Base-by-base conservation (phyloP, 2,888 invertebrate species). In the Aethes cnicana region DNA sequence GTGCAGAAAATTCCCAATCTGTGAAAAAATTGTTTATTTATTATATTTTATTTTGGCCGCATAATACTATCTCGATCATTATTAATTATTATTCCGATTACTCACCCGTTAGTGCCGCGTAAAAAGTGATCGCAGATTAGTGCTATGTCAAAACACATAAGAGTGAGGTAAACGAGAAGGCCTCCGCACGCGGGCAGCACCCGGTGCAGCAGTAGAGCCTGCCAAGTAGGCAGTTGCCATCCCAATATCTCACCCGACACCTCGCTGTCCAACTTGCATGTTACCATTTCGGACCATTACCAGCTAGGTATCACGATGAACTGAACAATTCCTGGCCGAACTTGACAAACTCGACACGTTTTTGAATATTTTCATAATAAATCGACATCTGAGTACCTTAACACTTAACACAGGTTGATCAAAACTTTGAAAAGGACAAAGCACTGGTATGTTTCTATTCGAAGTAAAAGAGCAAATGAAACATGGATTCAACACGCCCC, bases 101-200 rank as follows among this genome's bases (percentile, higher is more conserved):
- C 91, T 84, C 83, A 91, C 81, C 83, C 72, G 9, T 90, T 79
- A 70, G 94, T 91, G 3, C 89, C 86, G 63, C 92, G 91, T 11
- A 81, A 81, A 58, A 92, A 92, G 68, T 95, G 93, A 69, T 93
- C 92, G 55, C 90, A 86, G 41, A 93, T 90, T 1, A 95, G 87
- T 0, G 92, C 92, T 20, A 93, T 72, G 69, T 95, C 95, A 30
- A 91, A 91, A 11, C 93, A 91, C 26, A 94, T 92, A 43, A 95
- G 89, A 2, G 92, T 81, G 23, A 94, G 83, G 63, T 94, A 96
- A 18, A 95, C 74, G 1, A 92, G 56, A 32, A 93, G 90, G 7
- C 92, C 92, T 0, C 86, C 88, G 53, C 84, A 86, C 26, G 88
- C 79, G 26, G 89, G 88, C 53, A 88, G 59, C 54, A 85, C 87